Conservation (phyloP, 1,140 invertebrate genomes). For the Drosophila kurseongensis region DNA sequence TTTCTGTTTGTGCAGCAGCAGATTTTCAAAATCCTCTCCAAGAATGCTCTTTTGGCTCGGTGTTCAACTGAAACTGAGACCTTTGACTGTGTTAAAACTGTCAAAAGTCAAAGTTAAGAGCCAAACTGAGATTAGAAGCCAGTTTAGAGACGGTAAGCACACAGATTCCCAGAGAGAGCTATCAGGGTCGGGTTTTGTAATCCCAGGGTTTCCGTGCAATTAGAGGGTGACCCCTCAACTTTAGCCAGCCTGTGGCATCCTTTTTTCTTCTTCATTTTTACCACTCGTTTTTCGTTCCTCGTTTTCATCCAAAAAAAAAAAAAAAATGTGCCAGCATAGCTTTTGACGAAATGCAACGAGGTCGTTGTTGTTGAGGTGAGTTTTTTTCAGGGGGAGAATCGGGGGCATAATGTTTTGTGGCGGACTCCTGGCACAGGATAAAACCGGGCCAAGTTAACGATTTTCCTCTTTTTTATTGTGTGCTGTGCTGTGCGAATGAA, state of each 20-base stretch:
- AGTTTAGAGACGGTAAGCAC: background rate
- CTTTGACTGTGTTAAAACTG: background rate
- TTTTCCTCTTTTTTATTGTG: constrained; percentile 51
- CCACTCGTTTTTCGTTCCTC: constrained; percentile 1
- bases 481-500: constrained; percentile 54
- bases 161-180: background rate
- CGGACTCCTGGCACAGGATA: constrained; percentile 37
- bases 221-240: constrained; percentile 35
- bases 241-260: constrained; percentile 21
- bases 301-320: background rate
- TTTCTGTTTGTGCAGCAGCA: too few relatives aligned
- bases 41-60: background rate
- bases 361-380: constrained; percentile 41
- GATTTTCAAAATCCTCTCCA: background rate
- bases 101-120: constrained; percentile 9
- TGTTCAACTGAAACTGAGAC: background rate
- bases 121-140: constrained; percentile 7
- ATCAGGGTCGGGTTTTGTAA: constrained; percentile 3
- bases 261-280: constrained; percentile 18
- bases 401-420: constrained; percentile 19
- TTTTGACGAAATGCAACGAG: constrained; percentile 76
- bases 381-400: background rate
- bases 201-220: constrained; percentile 33
- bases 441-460: constrained; percentile 68
- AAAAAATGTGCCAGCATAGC: constrained; percentile 44